These are phyloP conservation scores for Isaurus tuberculatus DNA, from an alignment of 92 coral and sea anemone genomes.

Conservation along the genomic window DNA sequence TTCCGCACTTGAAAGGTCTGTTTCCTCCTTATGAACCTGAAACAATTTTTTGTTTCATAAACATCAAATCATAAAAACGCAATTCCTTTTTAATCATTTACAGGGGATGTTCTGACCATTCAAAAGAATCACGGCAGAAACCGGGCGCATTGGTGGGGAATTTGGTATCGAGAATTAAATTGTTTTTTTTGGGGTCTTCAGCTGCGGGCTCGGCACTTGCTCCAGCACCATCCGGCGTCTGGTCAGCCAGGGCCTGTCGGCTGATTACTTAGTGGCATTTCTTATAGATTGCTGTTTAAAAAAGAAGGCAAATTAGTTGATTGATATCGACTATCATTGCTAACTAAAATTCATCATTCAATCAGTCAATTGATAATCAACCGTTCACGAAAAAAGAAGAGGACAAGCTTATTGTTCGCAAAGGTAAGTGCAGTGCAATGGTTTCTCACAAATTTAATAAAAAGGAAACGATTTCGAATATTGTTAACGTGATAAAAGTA, in stretches of 20 bases:
- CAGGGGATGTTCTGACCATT: conserved; percentile 6
- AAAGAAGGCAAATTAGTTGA: conserved; percentile 34
- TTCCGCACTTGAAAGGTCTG: conserved; percentile 52
- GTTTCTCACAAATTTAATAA: conserved; percentile 3
- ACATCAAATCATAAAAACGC: conserved; percentile 24
- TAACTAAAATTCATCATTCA: conserved; percentile 6
- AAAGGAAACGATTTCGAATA: conserved; percentile 38
- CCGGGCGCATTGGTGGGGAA: conserved; percentile 9
- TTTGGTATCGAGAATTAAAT: neutral
- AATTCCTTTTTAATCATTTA: neutral
- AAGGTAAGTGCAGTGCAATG: conserved; percentile 25
- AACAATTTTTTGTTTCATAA: conserved; percentile 22
- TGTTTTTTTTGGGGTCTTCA: neutral
- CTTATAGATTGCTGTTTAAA: conserved; percentile 41
- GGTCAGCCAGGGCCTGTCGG: conserved; percentile 27
- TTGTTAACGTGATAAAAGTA: conserved; percentile 8
- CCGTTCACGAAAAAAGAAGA: conserved; percentile 31
- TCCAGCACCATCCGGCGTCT: conserved; percentile 12
- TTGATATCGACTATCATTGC: neutral
- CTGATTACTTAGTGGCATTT: conserved; percentile 38
- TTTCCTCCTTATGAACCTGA: conserved; percentile 45
- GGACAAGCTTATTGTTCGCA: conserved; percentile 40
- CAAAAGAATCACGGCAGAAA: conserved; percentile 6
- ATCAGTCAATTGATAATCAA: conserved; percentile 39
- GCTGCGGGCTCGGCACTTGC: conserved; percentile 7